Percentiles rank a stretch among this genome's conserved stretches.
phyloP scores from a whole-genome alignment of 2,888 invertebrate species.

The Orchesellides sinensis region DNA sequence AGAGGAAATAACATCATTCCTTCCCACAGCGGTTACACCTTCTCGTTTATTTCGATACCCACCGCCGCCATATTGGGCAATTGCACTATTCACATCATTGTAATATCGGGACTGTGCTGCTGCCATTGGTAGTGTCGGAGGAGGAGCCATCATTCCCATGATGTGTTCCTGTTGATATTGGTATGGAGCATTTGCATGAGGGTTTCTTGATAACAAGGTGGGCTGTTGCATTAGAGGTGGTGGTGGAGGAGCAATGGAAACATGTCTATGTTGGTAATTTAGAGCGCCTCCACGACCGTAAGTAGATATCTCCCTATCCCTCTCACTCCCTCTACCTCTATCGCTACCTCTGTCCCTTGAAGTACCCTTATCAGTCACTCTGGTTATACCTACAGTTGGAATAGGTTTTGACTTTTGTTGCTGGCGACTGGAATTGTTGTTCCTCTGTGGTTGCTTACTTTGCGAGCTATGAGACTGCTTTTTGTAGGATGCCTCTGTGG shows the following conservation, averaged over 20 bases:
- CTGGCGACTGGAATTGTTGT: neutral
- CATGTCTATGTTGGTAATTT: slow-evolving; percentile 12
- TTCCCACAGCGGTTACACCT: neutral
- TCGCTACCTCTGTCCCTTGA: no score
- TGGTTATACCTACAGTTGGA: slow-evolving; percentile 7
- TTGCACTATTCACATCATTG: slow-evolving; percentile 8
- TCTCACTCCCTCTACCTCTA: no score
- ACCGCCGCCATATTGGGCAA: no score
- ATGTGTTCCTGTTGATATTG: slow-evolving; percentile 35
- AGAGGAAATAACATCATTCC: slow-evolving; percentile 15
- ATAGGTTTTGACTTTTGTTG: slow-evolving; percentile 21
- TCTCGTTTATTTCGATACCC: slow-evolving; percentile 3
- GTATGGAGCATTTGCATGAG: neutral
- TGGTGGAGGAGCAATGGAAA: neutral
- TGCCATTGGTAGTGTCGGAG: neutral
- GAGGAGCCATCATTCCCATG: slow-evolving; percentile 11
- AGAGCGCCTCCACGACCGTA: slow-evolving; percentile 22
- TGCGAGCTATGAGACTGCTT: neutral
- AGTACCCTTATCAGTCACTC: no score
- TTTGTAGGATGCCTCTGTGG: no score
- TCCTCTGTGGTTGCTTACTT: neutral
- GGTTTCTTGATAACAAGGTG: neutral
- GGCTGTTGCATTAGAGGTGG: neutral
- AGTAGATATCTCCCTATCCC: no score
- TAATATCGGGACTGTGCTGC: neutral